Evolutionary conservation across 1,140 invertebrate genomes (phyloP), one percentile per base, ranked within the genome.

Genomic region (Phortica variegata): DNA sequence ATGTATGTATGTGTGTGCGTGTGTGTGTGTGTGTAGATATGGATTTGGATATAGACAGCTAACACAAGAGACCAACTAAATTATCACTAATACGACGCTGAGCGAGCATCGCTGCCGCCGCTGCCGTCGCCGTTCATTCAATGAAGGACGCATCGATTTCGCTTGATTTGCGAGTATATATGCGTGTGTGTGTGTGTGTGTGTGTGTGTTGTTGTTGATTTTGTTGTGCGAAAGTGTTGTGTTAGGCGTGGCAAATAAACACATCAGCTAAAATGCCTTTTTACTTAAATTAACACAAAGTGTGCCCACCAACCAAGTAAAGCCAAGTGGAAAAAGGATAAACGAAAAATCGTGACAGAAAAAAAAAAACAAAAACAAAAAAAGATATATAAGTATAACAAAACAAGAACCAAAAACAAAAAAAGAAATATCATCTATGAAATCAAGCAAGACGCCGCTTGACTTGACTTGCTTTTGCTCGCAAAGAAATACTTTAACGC

Each of bases 401-500:
- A n/a, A n/a, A n/a, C n/a, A n/a, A n/a, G n/a, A n/a, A n/a, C n/a
- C n/a, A n/a, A n/a, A n/a, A n/a, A n/a, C n/a, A n/a, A n/a, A n/a
- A n/a, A n/a, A n/a, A n/a, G n/a, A n/a, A n/a, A n/a, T n/a, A n/a
- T n/a, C n/a, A n/a, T n/a, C n/a, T 26, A 10, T 26, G 23, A 26
- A 26, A 26, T 26, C 23, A 26, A 26, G 23, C 10, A 6, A 10
- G 23, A 26, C 5, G 23, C 36, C 41, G 48, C 32, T 54, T 51
- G 57, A 47, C 44, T 56, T 59, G 62, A 63, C 63, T 59, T 65
- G 68, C 62, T 65, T 65, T 68, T 54, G 62, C 60, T 68, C 66
- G 66, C 63, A 63, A 49, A 58, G 63, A 65, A 66, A 66, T 66
- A 63, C 68, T 69, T 66, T 66, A 66, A 69, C 63, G 63, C 60